Evolutionary conservation across 2,797 vertebrate species (phyloP).

Genomic region (Peromyscus attwateri): DNA sequence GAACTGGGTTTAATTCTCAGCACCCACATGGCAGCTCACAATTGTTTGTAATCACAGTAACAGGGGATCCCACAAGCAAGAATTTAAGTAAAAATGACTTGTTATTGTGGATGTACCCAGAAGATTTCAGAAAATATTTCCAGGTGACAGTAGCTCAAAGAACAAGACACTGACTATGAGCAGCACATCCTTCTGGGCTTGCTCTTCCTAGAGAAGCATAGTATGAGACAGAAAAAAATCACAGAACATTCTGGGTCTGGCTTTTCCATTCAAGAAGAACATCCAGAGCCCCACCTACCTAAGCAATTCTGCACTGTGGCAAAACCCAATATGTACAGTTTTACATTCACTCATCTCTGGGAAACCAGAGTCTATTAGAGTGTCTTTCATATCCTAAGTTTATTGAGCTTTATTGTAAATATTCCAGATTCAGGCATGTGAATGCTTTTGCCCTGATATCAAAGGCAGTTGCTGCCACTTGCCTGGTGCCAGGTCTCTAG

Average conservation of each 20-base stretch:
- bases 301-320: neutral
- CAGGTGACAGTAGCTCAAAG: neutral
- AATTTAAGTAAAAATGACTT: neutral
- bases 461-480: neutral
- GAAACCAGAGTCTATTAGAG: neutral
- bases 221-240: neutral
- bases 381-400: neutral
- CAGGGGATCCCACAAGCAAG: too few relatives aligned
- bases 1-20: too few relatives aligned
- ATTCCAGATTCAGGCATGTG: neutral
- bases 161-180: neutral
- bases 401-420: neutral
- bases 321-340: neutral
- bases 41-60: too few relatives aligned
- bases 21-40: too few relatives aligned
- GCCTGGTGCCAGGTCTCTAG: neutral
- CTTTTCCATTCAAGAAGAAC: neutral
- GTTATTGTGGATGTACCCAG: neutral
- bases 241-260: neutral
- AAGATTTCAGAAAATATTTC: neutral
- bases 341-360: neutral
- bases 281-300: rapidly evolving
- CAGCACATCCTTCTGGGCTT: neutral
- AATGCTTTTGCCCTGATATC: neutral
- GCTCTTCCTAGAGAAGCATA: neutral